Base-by-base conservation (phyloP, 2,113 vertebrate species). In the Platysteira castanea region DNA sequence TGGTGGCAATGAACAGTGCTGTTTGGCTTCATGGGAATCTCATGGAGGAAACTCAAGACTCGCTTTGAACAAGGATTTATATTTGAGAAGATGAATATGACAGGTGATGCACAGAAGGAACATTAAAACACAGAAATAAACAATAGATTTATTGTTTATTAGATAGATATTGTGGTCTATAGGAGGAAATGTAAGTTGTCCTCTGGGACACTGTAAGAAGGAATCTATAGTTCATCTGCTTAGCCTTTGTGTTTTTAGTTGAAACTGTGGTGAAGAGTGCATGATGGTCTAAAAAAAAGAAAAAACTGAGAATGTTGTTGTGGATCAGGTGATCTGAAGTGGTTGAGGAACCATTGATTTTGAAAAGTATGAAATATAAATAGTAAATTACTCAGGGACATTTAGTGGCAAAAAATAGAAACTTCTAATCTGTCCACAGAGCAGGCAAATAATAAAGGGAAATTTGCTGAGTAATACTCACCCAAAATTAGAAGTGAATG, bases 371-470 rank as follows among this genome's bases (percentile, higher is more conserved):
- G 37, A 94, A 91, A 59, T 90, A 91, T 54, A 96, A 95, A 91
- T 91, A 94, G 87, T 73, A 93, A 68, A 90, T 75, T 75, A 50
- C 37, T 15, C 68, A 49, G 83, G 35, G 73, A 89, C n/a, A 35
- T 70, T 92, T 67, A 78, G 28, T 71, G 44, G 53, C 68, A 89
- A 95, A 96, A 97, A 94, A 79, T 89, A 94, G 92, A 89, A 84
- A 87, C 71, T 94, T 93, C 61, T 90, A 23, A 92, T 93, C 56
- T 95, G 64, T 37, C 80, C 71, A 33, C 41, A 73, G 86, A 88
- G 54, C 74, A 68, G 60, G n/a, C 30, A 84, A 63, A 56, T 91
- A 94, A 84, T 90, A 65, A 84, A 87, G 46, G 60, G 37, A 39
- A 84, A 93, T 56, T 64, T 79, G 88, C 90, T 89, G 92, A 92